Percentiles rank a stretch among this genome's conserved stretches.
Evolutionary conservation across 2,888 invertebrate genomes (phyloP).

Genomic region (Ypsolopha scabrella): DNA sequence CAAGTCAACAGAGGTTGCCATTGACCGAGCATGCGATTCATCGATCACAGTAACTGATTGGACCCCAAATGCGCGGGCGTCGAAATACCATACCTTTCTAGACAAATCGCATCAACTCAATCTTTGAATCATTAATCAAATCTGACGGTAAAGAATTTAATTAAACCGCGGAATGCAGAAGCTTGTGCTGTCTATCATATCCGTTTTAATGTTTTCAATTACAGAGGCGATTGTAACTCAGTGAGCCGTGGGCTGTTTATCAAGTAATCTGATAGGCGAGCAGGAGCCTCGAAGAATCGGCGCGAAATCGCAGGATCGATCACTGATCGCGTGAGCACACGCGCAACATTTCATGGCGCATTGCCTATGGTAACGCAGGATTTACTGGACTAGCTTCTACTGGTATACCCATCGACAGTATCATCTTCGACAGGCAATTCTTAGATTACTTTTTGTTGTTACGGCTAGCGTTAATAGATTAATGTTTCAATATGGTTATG

Average conservation of each 20-base stretch:
- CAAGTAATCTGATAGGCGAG: constrained; percentile 19
- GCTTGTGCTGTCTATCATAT: constrained; percentile 2
- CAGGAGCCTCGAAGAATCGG: constrained; percentile 10
- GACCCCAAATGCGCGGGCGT: constrained; percentile 1
- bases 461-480: too few relatives aligned
- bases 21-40: constrained; percentile 5
- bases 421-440: too few relatives aligned
- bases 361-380: neutral
- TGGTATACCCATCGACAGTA: neutral
- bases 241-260: constrained; percentile 17
- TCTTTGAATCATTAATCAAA: neutral
- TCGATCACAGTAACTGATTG: constrained; percentile 3
- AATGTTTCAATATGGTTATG: too few relatives aligned
- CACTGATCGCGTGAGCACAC: neutral
- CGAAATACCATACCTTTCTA: neutral
- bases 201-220: constrained; percentile 23
- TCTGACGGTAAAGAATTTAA: constrained; percentile 4
- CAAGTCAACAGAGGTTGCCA: neutral
- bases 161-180: constrained; percentile 4
- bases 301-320: constrained; percentile 6
- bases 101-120: neutral
- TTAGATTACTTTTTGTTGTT: too few relatives aligned
- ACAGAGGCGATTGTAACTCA: constrained; percentile 23
- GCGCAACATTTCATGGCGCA: neutral
- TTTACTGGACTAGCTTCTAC: neutral